Evolutionary conservation across 2,888 invertebrate species (phyloP).

Genomic region (Meteorus colon): DNA sequence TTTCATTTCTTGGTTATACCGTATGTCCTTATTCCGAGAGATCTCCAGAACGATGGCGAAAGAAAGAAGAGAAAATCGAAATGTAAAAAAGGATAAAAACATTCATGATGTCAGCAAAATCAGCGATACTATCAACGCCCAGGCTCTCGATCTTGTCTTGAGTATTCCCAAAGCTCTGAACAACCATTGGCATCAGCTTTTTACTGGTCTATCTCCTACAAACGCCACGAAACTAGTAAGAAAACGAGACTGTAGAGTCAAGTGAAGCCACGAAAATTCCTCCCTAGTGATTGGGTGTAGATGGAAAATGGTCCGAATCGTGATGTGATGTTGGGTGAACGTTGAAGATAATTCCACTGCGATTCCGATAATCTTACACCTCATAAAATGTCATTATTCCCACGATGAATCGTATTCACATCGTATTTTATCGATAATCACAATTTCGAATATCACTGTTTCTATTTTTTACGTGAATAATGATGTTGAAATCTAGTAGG

Average conservation of each 20-base stretch:
- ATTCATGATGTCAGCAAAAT: slow-evolving; percentile 52
- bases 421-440: slow-evolving; percentile 58
- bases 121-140: slow-evolving; percentile 38
- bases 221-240: neutral
- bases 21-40: slow-evolving; percentile 48
- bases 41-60: slow-evolving; percentile 50
- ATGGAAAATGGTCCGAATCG: neutral
- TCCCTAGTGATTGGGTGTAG: slow-evolving; percentile 18
- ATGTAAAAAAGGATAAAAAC: slow-evolving; percentile 21
- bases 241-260: slow-evolving; percentile 14
- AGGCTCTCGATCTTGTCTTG: slow-evolving; percentile 31
- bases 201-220: slow-evolving; percentile 29
- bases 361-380: slow-evolving; percentile 31
- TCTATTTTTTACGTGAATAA: slow-evolving; percentile 12
- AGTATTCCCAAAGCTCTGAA: slow-evolving; percentile 40
- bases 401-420: slow-evolving; percentile 59
- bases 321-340: slow-evolving; percentile 1
- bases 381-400: slow-evolving; percentile 22
- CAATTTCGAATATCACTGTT: slow-evolving; percentile 53
- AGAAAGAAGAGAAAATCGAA: slow-evolving; percentile 4
- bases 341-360: slow-evolving; percentile 33
- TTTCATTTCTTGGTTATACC: slow-evolving; percentile 61
- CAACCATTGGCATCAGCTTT: slow-evolving; percentile 23
- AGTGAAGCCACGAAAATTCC: slow-evolving; percentile 33
- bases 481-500: slow-evolving; percentile 66